These are phyloP conservation scores for Spodoptera frugiperda DNA, from an alignment of 1,140 invertebrate species.

Conservation along the genomic window DNA sequence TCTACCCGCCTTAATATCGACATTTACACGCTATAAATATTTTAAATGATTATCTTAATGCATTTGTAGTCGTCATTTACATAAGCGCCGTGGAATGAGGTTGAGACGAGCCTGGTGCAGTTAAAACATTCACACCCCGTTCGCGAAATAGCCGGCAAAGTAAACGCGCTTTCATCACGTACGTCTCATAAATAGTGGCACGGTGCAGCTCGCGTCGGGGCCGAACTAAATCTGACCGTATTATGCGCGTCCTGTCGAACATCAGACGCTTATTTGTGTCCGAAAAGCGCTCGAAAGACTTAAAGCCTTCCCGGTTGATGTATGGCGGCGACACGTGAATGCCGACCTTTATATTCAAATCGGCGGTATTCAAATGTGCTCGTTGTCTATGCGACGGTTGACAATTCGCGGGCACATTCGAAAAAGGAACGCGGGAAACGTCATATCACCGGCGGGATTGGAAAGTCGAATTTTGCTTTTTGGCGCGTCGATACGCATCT, in stretches of 20 bases:
- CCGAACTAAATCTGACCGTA: slow-evolving; percentile 59
- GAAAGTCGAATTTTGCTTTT: slow-evolving; percentile 73
- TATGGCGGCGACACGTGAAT: slow-evolving; percentile 79
- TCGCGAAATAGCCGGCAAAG: slow-evolving; percentile 59
- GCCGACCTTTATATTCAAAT: slow-evolving; percentile 85
- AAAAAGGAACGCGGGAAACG: slow-evolving; percentile 79
- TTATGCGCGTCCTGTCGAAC: slow-evolving; percentile 74
- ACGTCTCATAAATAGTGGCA: slow-evolving; percentile 64
- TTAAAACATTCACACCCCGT: slow-evolving; percentile 67
- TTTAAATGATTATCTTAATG: slow-evolving; percentile 80
- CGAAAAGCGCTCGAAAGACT: slow-evolving; percentile 83
- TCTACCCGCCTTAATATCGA: slow-evolving; percentile 78
- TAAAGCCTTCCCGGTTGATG: slow-evolving; percentile 80
- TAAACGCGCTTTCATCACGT: slow-evolving; percentile 60
- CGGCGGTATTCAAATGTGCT: slow-evolving; percentile 77
- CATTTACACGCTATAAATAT: slow-evolving; percentile 84
- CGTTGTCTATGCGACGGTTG: slow-evolving; percentile 80
- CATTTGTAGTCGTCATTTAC: slow-evolving; percentile 67
- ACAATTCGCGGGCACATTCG: slow-evolving; percentile 79
- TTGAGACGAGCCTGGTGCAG: slow-evolving; percentile 49
- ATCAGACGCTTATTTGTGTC: slow-evolving; percentile 83
- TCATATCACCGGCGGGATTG: slow-evolving; percentile 71
- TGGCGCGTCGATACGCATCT: slow-evolving; percentile 82
- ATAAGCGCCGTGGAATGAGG: slow-evolving; percentile 54
- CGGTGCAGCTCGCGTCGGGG: slow-evolving; percentile 45